Evolutionary conservation across 2,797 vertebrate species (phyloP), one percentile per base, ranked within the genome.

Genomic region (Chelon auratus): DNA sequence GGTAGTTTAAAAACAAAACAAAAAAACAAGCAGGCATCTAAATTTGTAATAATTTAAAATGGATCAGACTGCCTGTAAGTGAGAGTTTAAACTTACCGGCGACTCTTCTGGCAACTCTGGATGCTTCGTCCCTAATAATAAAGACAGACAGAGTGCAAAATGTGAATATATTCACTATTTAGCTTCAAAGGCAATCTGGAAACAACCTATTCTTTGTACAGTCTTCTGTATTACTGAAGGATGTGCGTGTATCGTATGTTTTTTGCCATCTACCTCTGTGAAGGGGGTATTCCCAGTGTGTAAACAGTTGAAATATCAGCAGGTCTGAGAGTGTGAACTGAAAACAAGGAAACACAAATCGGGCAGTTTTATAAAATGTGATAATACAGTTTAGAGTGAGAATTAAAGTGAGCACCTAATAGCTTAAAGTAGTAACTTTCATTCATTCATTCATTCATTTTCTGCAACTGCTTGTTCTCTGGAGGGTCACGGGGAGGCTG

Each of bases 321-420:
- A 50, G 92, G 91, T 52, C 59, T 85, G 39, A 94, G 85, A 47
- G 85, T 12, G 53, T 93, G 85, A 85, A 92, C 93, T 93, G 52
- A 72, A 48, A 75, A 68, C 6, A 52, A 30, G 8, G 1, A 17
- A 36, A 52, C 1, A 33, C 30, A 33, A 5, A 33, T 33, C 30
- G 30, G 30, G 30, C 30, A 33, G 7, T 33, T 33, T 33, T 33
- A 33, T 33, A 33, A 26, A 26, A 26, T 26, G 24, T 26, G 20
- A 37, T 1, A 11, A 55, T 3, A n/a, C 11, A 26, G 58, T 59
- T 48, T 18, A 26, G 12, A 66, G 12, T 1, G 4, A 14, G 11
- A 15, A 48, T 40, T 30, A 3, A 43, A 17, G 6, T 45, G 6
- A 40, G 24, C 24, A 26, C 24, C 24, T 26, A 26, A 26, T 2